Conservation (phyloP, 2,797 vertebrate genomes). For the Takifugu rubripes region DNA sequence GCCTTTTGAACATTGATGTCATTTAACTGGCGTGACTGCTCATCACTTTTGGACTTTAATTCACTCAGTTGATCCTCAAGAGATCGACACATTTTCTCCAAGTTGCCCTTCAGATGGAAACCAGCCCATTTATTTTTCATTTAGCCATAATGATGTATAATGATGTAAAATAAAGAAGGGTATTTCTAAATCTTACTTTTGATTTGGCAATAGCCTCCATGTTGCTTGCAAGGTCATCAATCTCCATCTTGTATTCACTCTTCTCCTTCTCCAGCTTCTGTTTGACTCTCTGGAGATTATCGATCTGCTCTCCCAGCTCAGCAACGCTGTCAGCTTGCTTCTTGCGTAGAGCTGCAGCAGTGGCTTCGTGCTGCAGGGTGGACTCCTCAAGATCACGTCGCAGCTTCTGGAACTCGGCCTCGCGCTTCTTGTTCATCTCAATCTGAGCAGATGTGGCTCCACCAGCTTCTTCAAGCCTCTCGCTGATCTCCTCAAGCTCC, state of each 20-base stretch:
- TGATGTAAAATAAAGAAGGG: not conserved
- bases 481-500: constrained; percentile 87
- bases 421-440: constrained; percentile 84
- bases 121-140: not conserved
- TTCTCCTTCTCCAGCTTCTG: constrained; percentile 90
- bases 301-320: constrained; percentile 83
- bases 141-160: not conserved
- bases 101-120: constrained; percentile 63
- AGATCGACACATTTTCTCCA: constrained; percentile 77
- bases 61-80: constrained; percentile 80
- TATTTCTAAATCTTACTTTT: constrained; percentile 68
- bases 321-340: constrained; percentile 82
- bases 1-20: constrained; percentile 63
- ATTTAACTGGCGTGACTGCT: constrained; percentile 70
- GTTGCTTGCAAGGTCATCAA: constrained; percentile 79
- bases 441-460: constrained; percentile 78
- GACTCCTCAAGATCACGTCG: constrained; percentile 81
- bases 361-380: constrained; percentile 83
- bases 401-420: constrained; percentile 84
- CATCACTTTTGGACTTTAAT: constrained; percentile 73
- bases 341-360: constrained; percentile 73
- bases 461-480: constrained; percentile 80
- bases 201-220: constrained; percentile 79
- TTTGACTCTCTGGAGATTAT: constrained; percentile 84
- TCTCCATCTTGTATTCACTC: constrained; percentile 85